These are phyloP conservation scores for Phoenicopterus ruber DNA, from an alignment of 2,113 vertebrate genomes.

Conservation along the genomic window DNA sequence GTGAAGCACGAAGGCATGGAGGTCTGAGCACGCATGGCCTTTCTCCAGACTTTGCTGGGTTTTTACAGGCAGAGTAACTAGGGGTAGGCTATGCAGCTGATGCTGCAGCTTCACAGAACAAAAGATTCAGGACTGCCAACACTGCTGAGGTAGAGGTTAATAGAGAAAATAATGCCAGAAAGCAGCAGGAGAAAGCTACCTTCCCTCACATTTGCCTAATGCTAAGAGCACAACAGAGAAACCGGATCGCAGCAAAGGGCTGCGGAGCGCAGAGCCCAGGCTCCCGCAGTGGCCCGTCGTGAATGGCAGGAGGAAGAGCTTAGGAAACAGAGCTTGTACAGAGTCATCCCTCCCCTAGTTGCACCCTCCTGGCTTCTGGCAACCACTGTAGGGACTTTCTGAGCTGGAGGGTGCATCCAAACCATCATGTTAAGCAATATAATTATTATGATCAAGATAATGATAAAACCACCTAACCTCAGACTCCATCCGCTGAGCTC, in stretches of 20 bases:
- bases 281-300: not conserved
- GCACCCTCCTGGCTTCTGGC: constrained; percentile 12
- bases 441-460: constrained; percentile 41
- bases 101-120: not conserved
- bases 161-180: not conserved
- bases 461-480: constrained; percentile 51
- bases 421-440: constrained; percentile 42
- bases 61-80: not conserved
- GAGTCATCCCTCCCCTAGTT: not conserved
- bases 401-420: constrained; percentile 34
- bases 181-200: not conserved
- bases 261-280: not conserved
- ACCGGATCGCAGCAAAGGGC: not conserved
- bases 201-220: not conserved
- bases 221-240: not conserved
- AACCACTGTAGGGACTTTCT: constrained; percentile 40
- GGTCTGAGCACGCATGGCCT: not conserved
- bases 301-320: constrained; percentile 20
- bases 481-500: constrained; percentile 41
- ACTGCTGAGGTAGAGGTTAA: not conserved
- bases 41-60: not conserved
- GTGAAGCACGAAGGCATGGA: not conserved
- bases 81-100: not conserved
- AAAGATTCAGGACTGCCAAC: not conserved
- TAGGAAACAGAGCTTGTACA: not conserved